These are phyloP conservation scores for Odontesthes bonariensis DNA, from an alignment of 2,113 vertebrate species.

Conservation along the genomic window DNA sequence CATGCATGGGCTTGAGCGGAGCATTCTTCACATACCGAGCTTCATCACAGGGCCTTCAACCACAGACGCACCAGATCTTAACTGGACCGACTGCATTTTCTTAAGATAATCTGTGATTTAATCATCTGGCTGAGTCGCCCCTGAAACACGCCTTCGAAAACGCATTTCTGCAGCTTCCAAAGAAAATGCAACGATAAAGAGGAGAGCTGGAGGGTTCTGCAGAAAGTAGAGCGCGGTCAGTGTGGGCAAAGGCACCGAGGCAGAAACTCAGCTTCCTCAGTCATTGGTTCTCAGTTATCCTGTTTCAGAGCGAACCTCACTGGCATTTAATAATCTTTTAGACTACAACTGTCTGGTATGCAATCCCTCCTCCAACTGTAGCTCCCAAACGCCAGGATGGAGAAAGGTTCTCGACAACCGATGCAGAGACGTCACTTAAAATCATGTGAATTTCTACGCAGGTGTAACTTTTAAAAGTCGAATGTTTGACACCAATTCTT, in stretches of 20 bases:
- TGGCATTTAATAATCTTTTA: no score
- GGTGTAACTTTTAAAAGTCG: not conserved
- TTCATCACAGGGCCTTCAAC: constrained; percentile 65
- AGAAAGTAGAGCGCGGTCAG: not conserved
- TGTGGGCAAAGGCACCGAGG: not conserved
- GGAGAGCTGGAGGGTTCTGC: not conserved
- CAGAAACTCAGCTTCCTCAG: not conserved
- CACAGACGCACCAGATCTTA: constrained; percentile 23
- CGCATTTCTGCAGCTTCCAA: not conserved
- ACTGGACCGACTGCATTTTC: constrained; percentile 14
- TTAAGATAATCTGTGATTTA: constrained; percentile 7
- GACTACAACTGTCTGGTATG: no score
- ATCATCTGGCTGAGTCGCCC: not conserved
- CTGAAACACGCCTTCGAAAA: not conserved
- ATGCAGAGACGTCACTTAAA: no score
- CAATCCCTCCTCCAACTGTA: no score
- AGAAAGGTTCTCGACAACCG: no score
- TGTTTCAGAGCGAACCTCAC: no score
- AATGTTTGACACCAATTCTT: no score
- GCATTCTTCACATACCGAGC: constrained; percentile 75
- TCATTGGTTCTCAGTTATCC: no score
- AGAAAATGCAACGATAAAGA: not conserved
- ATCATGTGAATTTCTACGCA: no score
- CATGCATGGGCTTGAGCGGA: constrained; percentile 71
- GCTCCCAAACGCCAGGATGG: no score